Conservation (phyloP, 1,140 invertebrate genomes). For the Callitettix versicolor region DNA sequence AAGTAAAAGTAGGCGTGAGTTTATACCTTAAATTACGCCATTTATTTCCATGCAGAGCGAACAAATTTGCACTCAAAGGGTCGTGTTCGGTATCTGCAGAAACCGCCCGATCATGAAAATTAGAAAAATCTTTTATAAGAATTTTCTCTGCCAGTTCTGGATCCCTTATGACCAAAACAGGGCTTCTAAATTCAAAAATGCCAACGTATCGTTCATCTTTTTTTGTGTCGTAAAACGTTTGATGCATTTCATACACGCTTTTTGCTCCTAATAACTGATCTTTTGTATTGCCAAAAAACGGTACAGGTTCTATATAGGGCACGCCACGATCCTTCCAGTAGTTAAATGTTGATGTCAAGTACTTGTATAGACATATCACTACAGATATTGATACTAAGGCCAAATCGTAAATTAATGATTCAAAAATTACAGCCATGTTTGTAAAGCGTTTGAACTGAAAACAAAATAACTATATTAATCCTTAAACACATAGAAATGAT, state of each 20-base stretch:
- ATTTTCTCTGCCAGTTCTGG: conserved; percentile 42
- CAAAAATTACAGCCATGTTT: too few relatives aligned
- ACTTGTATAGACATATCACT: too few relatives aligned
- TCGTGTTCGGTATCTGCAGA: conserved; percentile 38
- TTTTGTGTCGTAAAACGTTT: conserved; percentile 17
- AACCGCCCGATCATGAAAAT: conserved; percentile 39
- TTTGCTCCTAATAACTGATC: not conserved
- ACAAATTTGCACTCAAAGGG: conserved; percentile 40
- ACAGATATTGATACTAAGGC: too few relatives aligned
- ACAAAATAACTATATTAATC: too few relatives aligned
- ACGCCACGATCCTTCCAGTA: too few relatives aligned
- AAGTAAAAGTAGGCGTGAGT: conserved; percentile 43
- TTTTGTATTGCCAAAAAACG: too few relatives aligned
- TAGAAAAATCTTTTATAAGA: conserved; percentile 41
- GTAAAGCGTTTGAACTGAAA: too few relatives aligned
- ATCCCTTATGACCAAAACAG: conserved; percentile 40
- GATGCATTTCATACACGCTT: not conserved
- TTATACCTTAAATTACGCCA: conserved; percentile 41
- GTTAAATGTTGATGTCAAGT: too few relatives aligned
- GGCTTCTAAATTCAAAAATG: conserved; percentile 26
- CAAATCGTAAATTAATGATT: too few relatives aligned
- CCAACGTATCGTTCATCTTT: conserved; percentile 27
- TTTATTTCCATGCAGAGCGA: conserved; percentile 34
- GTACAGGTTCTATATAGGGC: too few relatives aligned
- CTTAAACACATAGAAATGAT: too few relatives aligned